Evolutionary conservation across 2,113 vertebrate genomes (phyloP), one percentile per base, ranked within the genome.

Genomic region (Lathamus discolor): DNA sequence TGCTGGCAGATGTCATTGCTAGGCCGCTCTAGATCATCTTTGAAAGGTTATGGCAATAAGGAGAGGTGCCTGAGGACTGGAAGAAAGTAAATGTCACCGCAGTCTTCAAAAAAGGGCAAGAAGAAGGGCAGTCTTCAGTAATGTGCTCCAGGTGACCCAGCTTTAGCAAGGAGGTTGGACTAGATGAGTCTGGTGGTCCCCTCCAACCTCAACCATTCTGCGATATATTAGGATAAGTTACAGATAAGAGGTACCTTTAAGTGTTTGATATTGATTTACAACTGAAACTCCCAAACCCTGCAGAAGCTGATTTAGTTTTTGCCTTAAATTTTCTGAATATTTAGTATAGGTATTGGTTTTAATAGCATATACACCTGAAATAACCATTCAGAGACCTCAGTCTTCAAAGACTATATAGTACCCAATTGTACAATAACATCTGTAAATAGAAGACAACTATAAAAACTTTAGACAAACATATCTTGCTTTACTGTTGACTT

Each of bases 401-500:
- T 81, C 52, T 92, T 84, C 31, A 66, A 70, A 75, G 44, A 28
- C 43, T 91, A 4, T 61, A 37, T 63, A 87, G 80, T 76, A 74
- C 28, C 23, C 25, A 77, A 77, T 76, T 76, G 25, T 86, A 86
- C 61, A 87, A n/a, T 54, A 49, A 78, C 43, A 77, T 64, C 76
- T 87, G 84, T 68, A 90, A 83, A 31, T 13, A 86, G 64, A 91
- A 78, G 81, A 82, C 33, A 78, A 62, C 54, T 83, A 28, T 78
- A 83, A 86, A 77, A 54, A 15, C 55, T 95, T 86, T 87, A 87
- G 73, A 91, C 51, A 85, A 90, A 67, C 33, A 28, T 52, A 49
- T 66, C 43, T 62, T 92, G 25, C 57, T 95, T 95, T 96, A 49
- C 64, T 74, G 22, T 83, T 96, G 44, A 79, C 29, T 86, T 92